Conservation (phyloP, 2,888 invertebrate species). For the Deroplatys truncata region DNA sequence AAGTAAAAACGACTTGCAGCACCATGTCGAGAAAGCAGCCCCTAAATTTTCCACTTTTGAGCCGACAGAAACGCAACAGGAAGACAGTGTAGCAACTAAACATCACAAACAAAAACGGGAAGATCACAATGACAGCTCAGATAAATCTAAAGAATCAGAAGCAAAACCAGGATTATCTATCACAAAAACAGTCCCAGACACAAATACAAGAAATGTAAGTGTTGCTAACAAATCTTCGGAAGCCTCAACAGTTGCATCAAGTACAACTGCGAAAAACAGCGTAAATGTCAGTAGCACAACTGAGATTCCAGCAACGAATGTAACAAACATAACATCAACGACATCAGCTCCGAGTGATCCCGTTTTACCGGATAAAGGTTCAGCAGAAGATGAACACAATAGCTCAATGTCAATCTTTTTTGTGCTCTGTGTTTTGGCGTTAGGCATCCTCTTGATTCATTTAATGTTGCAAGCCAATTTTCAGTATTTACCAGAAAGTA, state of each 20-base stretch:
- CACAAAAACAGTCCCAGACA: not conserved
- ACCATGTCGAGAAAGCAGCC: not conserved
- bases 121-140: not conserved
- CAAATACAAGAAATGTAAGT: not conserved
- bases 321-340: slow-evolving; percentile 43
- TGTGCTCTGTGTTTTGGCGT: slow-evolving; percentile 88
- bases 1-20: not conserved
- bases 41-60: not conserved
- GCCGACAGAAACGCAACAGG: not conserved
- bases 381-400: slow-evolving; percentile 93
- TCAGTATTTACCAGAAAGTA: slow-evolving; percentile 95
- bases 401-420: slow-evolving; percentile 98
- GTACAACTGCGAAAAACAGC: not conserved
- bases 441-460: slow-evolving; percentile 92
- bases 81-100: not conserved
- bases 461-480: slow-evolving; percentile 92
- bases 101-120: not conserved
- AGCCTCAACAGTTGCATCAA: not conserved
- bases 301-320: not conserved
- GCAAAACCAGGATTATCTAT: not conserved
- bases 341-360: slow-evolving; percentile 64
- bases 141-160: not conserved
- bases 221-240: not conserved
- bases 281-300: not conserved
- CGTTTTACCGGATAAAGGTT: slow-evolving; percentile 80